Evolutionary conservation across 2,888 invertebrate genomes (phyloP).

Genomic region (Thysanoteuthis rhombus): DNA sequence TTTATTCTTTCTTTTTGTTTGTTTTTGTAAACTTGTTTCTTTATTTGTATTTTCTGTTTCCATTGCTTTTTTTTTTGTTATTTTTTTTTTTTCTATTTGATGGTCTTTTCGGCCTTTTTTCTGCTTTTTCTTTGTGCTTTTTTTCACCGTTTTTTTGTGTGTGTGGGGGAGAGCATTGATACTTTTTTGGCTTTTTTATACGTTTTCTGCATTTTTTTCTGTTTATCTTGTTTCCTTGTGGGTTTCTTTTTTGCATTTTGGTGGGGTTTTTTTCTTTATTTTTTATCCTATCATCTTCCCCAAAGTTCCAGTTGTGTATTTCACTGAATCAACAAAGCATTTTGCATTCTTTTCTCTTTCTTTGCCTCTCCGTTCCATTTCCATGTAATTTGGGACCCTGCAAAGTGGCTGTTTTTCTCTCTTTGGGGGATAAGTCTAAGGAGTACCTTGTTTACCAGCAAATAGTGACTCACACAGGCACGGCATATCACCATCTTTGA

Average conservation of each 20-base stretch:
- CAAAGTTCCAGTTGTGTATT: not conserved
- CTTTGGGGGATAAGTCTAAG: not conserved
- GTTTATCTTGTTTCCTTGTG: not conserved
- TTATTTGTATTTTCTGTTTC: too few species aligned
- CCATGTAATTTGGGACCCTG: not conserved
- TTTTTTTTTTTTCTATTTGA: not conserved
- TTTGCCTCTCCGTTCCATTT: not conserved
- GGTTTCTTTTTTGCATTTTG: not conserved
- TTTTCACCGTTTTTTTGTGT: not conserved
- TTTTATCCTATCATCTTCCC: not conserved
- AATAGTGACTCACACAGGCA: not conserved
- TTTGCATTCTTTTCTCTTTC: not conserved
- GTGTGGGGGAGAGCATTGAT: not conserved
- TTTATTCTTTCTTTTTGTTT: too few species aligned
- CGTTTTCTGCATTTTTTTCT: not conserved
- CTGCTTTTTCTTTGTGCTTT: not conserved
- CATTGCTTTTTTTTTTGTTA: not conserved
- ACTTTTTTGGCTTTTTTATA: not conserved
- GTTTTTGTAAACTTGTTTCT: too few species aligned
- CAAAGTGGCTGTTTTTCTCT: slow-evolving; percentile 12
- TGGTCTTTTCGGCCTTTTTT: not conserved
- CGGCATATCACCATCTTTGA: not conserved
- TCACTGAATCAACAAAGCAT: not conserved
- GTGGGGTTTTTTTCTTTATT: not conserved
- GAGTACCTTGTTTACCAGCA: slow-evolving; percentile 12